A percentile compares a stretch with the other conserved stretches of the same genome.
Conservation (phyloP, 1,140 invertebrate genomes). For the Lasioglossum baleicum region DNA sequence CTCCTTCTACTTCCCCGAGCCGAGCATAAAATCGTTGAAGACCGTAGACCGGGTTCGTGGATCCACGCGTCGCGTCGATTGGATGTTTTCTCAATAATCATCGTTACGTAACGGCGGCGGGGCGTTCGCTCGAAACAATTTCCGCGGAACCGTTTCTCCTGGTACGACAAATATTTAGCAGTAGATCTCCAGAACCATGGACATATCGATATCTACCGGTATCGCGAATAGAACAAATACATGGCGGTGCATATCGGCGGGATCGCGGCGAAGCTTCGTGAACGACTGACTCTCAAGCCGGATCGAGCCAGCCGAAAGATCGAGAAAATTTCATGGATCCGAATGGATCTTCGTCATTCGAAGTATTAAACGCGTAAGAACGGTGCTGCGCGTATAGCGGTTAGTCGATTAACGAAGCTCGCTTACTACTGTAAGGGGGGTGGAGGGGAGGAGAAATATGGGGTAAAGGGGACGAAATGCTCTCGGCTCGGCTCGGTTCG, state of each 20-base stretch:
- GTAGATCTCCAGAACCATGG: background rate
- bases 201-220: background rate
- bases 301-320: too few species aligned
- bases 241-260: too few species aligned
- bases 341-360: background rate
- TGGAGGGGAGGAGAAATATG: slow-evolving; percentile 5
- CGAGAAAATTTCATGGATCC: background rate
- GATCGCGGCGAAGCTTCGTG: background rate
- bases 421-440: slow-evolving; percentile 41
- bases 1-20: too few species aligned
- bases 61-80: too few species aligned
- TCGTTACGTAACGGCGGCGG: slow-evolving; percentile 44
- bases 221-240: background rate
- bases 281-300: background rate
- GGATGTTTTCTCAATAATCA: slow-evolving; percentile 4
- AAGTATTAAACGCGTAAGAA: slow-evolving; percentile 45
- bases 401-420: slow-evolving; percentile 55
- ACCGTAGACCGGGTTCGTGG: background rate
- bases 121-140: background rate
- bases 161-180: too few species aligned
- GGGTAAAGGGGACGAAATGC: too few species aligned
- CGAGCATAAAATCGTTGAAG: background rate
- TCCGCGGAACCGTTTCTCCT: too few species aligned
- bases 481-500: too few species aligned
- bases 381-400: slow-evolving; percentile 39